Percentiles rank a stretch among this genome's conserved stretches.
Conservation (phyloP, 2,797 vertebrate genomes). For the Acrossocheilus wenchowensis region DNA sequence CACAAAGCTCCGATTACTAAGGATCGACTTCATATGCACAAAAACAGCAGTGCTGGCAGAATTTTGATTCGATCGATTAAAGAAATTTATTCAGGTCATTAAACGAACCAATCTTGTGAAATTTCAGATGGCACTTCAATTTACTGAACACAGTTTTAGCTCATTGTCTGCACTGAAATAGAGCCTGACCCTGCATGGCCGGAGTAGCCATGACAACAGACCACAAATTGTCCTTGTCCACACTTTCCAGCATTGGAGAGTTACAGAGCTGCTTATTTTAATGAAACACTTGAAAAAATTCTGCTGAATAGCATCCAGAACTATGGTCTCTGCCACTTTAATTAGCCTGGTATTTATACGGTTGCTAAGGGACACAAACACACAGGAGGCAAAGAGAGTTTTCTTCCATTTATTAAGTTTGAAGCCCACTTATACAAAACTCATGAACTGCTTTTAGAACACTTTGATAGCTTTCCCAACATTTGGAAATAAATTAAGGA, state of each 20-base stretch:
- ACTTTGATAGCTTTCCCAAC: slow-evolving; percentile 66
- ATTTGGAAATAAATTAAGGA: slow-evolving; percentile 77
- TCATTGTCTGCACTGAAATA: slow-evolving; percentile 9
- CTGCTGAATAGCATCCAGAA: slow-evolving; percentile 3
- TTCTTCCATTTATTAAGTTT: slow-evolving; percentile 82
- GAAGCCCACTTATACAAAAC: slow-evolving; percentile 83
- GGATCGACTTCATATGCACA: neutral
- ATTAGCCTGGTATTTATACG: slow-evolving; percentile 20
- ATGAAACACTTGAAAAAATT: slow-evolving; percentile 17
- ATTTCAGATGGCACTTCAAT: slow-evolving; percentile 1
- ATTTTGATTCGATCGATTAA: neutral
- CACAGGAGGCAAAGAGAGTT: slow-evolving; percentile 45
- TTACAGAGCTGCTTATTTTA: slow-evolving; percentile 3
- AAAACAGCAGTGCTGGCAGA: neutral
- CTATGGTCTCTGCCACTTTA: neutral
- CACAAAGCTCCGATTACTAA: neutral
- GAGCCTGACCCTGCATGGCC: slow-evolving; percentile 26
- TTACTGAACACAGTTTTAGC: neutral
- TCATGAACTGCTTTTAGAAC: slow-evolving; percentile 80
- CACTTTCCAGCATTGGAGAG: slow-evolving; percentile 8
- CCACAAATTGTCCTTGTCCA: neutral
- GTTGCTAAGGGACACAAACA: slow-evolving; percentile 31
- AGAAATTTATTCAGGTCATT: slow-evolving; percentile 8
- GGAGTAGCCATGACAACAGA: slow-evolving; percentile 42
- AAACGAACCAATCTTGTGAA: neutral